phyloP scores from a whole-genome alignment of 2,888 invertebrate genomes.

The Platypus cylindrus region DNA sequence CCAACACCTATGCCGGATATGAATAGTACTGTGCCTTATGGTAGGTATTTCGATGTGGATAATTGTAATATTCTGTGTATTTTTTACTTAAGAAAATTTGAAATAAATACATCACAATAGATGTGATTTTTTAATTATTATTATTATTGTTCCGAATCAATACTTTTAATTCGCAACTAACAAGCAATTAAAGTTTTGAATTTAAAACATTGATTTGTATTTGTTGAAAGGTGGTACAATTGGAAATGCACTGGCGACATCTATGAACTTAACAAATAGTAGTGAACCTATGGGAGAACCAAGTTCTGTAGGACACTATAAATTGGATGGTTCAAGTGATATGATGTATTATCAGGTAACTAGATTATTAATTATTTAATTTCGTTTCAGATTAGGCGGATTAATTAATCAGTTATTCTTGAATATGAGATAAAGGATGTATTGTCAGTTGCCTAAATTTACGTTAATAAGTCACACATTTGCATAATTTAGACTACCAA shows the following conservation, averaged over 20 bases:
- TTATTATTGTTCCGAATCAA: too few species aligned
- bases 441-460: too few species aligned
- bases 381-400: too few species aligned
- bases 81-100: too few species aligned
- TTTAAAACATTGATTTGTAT: background rate
- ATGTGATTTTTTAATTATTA: too few species aligned
- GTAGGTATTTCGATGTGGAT: conserved; percentile 22
- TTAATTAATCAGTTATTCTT: too few species aligned
- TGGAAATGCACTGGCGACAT: conserved; percentile 62
- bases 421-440: too few species aligned
- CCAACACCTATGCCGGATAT: conserved; percentile 48
- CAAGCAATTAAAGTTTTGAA: background rate
- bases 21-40: conserved; percentile 41
- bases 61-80: too few species aligned
- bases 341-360: conserved; percentile 72
- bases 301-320: conserved; percentile 45
- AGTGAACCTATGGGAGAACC: conserved; percentile 53
- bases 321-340: conserved; percentile 58
- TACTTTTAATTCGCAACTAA: too few species aligned
- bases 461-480: too few species aligned
- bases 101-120: background rate
- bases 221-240: conserved; percentile 40
- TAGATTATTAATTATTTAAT: too few species aligned
- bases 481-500: too few species aligned
- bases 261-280: conserved; percentile 66